Evolutionary conservation across 2,797 vertebrate genomes (phyloP).

Genomic region (Mormyrops attenuatus): DNA sequence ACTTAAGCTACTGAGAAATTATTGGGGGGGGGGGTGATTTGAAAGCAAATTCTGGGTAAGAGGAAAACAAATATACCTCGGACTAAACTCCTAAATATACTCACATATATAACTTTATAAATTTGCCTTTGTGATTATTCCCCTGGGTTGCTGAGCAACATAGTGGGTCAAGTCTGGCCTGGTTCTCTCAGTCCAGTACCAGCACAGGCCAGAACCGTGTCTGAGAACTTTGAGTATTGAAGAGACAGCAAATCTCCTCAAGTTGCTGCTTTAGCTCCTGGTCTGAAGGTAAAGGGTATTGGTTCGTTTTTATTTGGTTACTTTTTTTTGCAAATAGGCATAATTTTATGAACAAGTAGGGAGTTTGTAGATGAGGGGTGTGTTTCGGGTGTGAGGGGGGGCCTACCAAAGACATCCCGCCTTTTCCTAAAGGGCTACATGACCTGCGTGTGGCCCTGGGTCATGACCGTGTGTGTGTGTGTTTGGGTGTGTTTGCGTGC

Average conservation of each 20-base stretch:
- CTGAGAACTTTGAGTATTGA: neutral
- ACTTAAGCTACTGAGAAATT: neutral
- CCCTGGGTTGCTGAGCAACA: neutral
- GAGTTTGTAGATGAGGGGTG: neutral
- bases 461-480: neutral
- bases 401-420: neutral
- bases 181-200: neutral
- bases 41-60: neutral
- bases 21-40: neutral
- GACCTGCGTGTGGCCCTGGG: neutral
- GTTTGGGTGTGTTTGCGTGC: neutral
- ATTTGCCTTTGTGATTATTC: neutral
- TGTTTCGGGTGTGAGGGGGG: neutral
- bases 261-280: neutral
- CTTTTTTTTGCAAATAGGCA: neutral
- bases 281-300: neutral
- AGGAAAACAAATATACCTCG: neutral
- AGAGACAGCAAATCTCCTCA: neutral
- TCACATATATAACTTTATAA: neutral
- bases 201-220: neutral
- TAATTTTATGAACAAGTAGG: neutral
- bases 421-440: neutral
- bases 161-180: constrained; percentile 46
- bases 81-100: neutral
- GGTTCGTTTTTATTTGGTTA: neutral